Percentiles rank a stretch among this genome's conserved stretches.
These are phyloP conservation scores for Neogale vison DNA, from an alignment of 2,113 vertebrate genomes.

Conservation along the genomic window DNA sequence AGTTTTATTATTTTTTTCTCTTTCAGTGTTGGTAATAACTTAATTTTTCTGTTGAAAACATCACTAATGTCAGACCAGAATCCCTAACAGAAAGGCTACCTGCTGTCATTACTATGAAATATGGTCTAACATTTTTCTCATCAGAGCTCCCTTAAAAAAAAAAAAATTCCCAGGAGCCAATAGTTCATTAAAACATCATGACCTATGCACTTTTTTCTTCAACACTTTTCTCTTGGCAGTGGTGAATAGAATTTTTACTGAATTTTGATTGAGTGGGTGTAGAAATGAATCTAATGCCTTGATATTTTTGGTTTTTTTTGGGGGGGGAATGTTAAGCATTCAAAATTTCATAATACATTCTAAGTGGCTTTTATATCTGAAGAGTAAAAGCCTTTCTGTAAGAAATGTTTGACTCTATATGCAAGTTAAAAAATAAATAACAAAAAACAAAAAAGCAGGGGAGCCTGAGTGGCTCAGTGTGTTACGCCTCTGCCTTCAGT, in stretches of 20 bases:
- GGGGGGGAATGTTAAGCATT: background rate
- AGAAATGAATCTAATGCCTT: background rate
- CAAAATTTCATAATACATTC: background rate
- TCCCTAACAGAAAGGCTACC: background rate
- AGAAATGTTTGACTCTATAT: background rate
- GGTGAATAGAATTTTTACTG: background rate
- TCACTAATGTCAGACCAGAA: background rate
- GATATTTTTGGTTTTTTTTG: background rate
- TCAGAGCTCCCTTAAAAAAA: background rate
- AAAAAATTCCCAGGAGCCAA: background rate
- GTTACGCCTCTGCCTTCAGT: too few species aligned
- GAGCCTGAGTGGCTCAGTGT: too few species aligned
- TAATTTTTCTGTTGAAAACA: slow-evolving; percentile 40
- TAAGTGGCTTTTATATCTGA: background rate
- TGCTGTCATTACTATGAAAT: background rate
- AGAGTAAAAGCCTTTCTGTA: background rate
- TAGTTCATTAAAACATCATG: background rate
- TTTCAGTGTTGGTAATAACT: background rate
- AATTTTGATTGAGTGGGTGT: background rate
- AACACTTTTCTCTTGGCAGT: background rate
- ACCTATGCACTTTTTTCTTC: background rate
- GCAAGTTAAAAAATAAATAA: background rate
- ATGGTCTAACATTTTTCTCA: background rate
- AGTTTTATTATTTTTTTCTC: background rate
- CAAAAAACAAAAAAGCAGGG: background rate